A percentile compares a stretch with the other conserved stretches of the same genome.
phyloP scores from a whole-genome alignment of 2,888 invertebrate genomes.

The Isotomurus palustris region DNA sequence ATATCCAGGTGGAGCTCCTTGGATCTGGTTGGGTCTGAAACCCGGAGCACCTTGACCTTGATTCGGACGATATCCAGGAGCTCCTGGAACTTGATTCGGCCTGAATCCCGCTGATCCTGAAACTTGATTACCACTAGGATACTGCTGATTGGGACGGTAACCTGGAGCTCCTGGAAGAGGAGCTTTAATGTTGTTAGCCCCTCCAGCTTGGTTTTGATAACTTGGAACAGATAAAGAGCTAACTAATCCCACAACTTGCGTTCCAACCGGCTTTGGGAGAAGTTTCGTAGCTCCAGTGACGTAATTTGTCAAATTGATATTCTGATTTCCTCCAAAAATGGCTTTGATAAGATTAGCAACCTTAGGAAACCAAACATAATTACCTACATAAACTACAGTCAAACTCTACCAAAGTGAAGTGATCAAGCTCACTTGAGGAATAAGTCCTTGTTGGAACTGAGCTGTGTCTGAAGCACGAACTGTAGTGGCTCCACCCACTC shows the following conservation, averaged over 20 bases:
- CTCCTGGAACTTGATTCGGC: too few relatives aligned
- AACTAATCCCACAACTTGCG: constrained; percentile 43
- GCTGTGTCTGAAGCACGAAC: constrained; percentile 10
- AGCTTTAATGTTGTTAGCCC: too few relatives aligned
- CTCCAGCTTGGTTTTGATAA: too few relatives aligned
- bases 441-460: constrained; percentile 28
- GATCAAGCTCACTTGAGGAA: constrained; percentile 28
- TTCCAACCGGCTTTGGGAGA: constrained; percentile 40
- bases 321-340: constrained; percentile 41
- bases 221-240: constrained; percentile 33
- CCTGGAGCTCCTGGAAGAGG: too few relatives aligned
- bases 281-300: constrained; percentile 36
- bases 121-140: too few relatives aligned
- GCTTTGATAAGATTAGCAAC: constrained; percentile 44
- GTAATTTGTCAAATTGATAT: constrained; percentile 43
- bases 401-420: background rate
- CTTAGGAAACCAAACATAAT: constrained; percentile 16
- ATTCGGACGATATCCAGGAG: too few relatives aligned
- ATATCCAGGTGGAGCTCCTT: too few relatives aligned
- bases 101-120: too few relatives aligned
- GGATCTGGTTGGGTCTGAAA: too few relatives aligned
- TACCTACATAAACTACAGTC: background rate
- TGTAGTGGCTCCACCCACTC: constrained; percentile 7
- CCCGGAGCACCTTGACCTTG: too few relatives aligned
- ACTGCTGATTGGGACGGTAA: too few relatives aligned